Base-by-base conservation (phyloP, 1,140 invertebrate genomes). In the Chironomus striatipennis region DNA sequence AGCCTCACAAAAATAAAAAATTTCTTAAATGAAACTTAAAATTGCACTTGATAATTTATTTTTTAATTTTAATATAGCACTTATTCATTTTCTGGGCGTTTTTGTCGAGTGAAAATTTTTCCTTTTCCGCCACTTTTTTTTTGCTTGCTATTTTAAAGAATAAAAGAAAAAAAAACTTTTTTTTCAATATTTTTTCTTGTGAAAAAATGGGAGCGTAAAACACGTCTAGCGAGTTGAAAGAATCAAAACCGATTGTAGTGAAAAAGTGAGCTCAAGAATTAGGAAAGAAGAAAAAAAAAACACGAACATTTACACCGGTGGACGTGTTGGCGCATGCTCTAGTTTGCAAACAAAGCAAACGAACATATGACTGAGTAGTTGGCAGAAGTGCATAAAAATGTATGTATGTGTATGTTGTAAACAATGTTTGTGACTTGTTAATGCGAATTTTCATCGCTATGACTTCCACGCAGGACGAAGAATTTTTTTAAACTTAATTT, bases 191-290 rank as follows among this genome's bases (percentile, higher is more conserved):
- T 34, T 34, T 34, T n/a, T 12, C 12, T 12, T 57, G 8, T 57
- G 47, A 57, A 57, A 57, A 57, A 57, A 57, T 57, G 47, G 47
- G 47, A 57, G n/a, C 24, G 24, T 34, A 57, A 57, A n/a, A 57
- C 12, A 57, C 47, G 47, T 57, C 47, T 57, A 15, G 4, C 47
- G 47, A n/a, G n/a, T 5, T n/a, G 47, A 57, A 57, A 57, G 47
- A 57, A 57, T 57, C 47, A 57, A 57, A 57, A 57, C 47, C 47
- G 47, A 57, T 57, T 57, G 47, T n/a, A 57, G n/a, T n/a, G 47
- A 57, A 57, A 57, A 57, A n/a, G 12, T 57, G 12, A 57, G 47
- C 47, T 57, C 47, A 57, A 57, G 47, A 57, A 57, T 12, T n/a
- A 57, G 47, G 47, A 9, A 47, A 47, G 15, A 57, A 57, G 15